Conservation (phyloP, 2,113 vertebrate species). For the Naja naja region DNA sequence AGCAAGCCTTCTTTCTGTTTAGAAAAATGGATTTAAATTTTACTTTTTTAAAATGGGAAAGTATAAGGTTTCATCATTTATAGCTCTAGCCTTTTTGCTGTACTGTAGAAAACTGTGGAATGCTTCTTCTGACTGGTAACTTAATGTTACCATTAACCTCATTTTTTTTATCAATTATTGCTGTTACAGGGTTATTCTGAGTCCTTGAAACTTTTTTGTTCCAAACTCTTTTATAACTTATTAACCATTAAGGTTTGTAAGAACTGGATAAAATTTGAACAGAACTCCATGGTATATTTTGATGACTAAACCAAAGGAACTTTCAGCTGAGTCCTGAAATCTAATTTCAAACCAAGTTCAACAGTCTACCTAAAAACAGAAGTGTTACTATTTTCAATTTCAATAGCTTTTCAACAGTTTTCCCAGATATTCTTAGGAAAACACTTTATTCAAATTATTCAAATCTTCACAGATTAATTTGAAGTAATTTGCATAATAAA, state of each 20-base stretch:
- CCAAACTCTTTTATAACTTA: not conserved
- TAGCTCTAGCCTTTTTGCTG: not conserved
- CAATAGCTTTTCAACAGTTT: not conserved
- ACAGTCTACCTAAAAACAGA: not conserved
- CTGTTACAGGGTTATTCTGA: not conserved
- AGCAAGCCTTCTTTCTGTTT: not conserved
- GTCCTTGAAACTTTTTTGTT: not conserved
- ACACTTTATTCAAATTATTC: not conserved
- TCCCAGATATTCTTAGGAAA: not conserved
- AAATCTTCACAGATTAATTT: not conserved
- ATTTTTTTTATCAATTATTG: not conserved
- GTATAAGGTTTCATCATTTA: not conserved
- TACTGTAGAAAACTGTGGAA: not conserved
- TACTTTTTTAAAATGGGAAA: not conserved
- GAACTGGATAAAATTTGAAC: not conserved
- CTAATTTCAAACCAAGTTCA: not conserved
- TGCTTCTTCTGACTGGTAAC: not conserved
- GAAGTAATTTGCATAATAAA: not conserved
- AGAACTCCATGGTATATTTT: not conserved
- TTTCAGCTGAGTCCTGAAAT: not conserved
- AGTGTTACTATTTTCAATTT: not conserved
- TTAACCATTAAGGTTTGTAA: not conserved
- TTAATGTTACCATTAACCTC: not conserved
- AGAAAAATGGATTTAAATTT: not conserved
- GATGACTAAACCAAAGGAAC: not conserved